Percentiles rank a stretch among this genome's conserved stretches.
These are phyloP conservation scores for Tupaia tana DNA, from an alignment of 2,113 vertebrate species.

Conservation along the genomic window DNA sequence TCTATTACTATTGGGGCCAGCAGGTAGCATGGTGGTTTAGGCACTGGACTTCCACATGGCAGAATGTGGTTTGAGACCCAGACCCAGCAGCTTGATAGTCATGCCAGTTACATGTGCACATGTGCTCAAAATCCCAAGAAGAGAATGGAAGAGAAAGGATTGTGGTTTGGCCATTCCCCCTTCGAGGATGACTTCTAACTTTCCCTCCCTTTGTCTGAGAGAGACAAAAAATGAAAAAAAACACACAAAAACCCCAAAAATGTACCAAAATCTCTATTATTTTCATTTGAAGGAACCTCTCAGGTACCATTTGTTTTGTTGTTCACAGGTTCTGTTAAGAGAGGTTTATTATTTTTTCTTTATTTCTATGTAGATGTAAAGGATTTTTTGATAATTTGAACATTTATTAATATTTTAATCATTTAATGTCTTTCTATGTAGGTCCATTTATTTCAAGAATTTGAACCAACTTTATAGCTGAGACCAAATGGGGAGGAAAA, in stretches of 20 bases:
- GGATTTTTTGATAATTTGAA: neutral
- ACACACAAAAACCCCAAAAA: too few relatives aligned
- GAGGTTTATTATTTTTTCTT: neutral
- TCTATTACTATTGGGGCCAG: neutral
- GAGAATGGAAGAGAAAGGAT: too few relatives aligned
- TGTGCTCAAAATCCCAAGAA: too few relatives aligned
- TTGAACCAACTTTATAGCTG: neutral
- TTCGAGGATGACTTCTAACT: too few relatives aligned
- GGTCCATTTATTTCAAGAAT: neutral
- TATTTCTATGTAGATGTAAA: neutral
- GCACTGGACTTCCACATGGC: too few relatives aligned
- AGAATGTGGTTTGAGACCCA: too few relatives aligned
- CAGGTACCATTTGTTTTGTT: neutral
- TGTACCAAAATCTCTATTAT: neutral
- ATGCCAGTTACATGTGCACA: too few relatives aligned
- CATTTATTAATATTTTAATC: neutral
- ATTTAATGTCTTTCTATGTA: slow-evolving; percentile 11
- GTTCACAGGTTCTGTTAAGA: neutral
- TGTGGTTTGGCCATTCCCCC: too few relatives aligned
- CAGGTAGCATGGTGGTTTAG: too few relatives aligned
- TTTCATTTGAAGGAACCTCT: neutral
- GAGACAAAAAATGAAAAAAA: too few relatives aligned
- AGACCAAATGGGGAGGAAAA: neutral
- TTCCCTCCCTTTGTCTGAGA: too few relatives aligned
- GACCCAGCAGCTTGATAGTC: too few relatives aligned